These are phyloP conservation scores for Dryobota labecula DNA, from an alignment of 2,888 invertebrate genomes.

Conservation along the genomic window DNA sequence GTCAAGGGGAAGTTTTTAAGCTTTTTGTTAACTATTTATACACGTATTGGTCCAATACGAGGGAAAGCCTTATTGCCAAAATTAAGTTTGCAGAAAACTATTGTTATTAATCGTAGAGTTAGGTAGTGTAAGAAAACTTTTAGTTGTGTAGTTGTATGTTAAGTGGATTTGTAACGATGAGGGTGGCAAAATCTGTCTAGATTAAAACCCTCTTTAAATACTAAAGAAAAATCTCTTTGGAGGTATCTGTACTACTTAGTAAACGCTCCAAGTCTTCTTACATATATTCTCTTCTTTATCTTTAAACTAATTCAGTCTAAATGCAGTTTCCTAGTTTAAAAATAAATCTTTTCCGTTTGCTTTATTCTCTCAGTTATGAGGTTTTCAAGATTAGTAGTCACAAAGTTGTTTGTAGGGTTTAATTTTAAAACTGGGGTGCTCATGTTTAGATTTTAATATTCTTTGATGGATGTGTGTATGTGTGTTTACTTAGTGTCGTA, in stretches of 20 bases:
- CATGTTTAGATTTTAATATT: constrained; percentile 30
- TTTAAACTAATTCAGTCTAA: background rate
- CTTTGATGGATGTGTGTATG: constrained; percentile 7
- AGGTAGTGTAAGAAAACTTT: no score
- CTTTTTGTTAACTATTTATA: no score
- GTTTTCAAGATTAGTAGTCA: constrained; percentile 17
- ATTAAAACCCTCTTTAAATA: no score
- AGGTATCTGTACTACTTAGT: background rate
- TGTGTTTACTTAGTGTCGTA: background rate
- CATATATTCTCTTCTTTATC: background rate
- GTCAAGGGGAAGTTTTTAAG: no score
- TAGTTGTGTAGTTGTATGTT: no score
- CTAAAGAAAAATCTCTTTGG: background rate
- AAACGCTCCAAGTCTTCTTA: background rate
- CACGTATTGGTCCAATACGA: no score
- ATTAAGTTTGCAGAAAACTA: no score
- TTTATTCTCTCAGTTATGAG: constrained; percentile 16
- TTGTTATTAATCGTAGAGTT: no score
- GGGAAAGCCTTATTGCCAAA: no score
- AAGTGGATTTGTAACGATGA: no score
- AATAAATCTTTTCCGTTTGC: background rate
- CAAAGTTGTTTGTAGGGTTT: constrained; percentile 4
- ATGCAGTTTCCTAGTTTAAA: constrained; percentile 11
- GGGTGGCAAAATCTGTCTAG: no score
- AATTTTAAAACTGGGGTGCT: constrained; percentile 4